These are phyloP conservation scores for Blastobasis adustella DNA, from an alignment of 2,888 invertebrate species.

Conservation along the genomic window DNA sequence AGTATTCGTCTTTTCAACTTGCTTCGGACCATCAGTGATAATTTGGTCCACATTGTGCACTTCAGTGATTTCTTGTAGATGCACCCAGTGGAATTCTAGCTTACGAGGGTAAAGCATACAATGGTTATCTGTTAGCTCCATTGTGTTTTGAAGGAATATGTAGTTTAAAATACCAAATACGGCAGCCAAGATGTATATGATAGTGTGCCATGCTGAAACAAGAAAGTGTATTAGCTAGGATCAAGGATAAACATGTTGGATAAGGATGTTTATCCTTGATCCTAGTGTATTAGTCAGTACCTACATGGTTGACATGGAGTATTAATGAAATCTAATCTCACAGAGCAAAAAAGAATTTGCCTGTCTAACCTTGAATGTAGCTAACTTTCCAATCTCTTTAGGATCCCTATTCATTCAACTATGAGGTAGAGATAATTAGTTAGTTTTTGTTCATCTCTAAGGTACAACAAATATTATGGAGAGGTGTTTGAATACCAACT, in stretches of 20 bases:
- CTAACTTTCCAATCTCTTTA: too few relatives aligned
- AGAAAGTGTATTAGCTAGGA: constrained; percentile 2
- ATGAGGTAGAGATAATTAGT: too few relatives aligned
- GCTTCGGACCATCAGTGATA: constrained; percentile 11
- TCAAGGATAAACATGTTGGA: too few relatives aligned
- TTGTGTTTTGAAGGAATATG: constrained; percentile 51
- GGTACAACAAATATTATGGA: too few relatives aligned
- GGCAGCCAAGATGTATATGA: constrained; percentile 45
- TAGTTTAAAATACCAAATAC: constrained; percentile 55
- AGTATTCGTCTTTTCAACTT: constrained; percentile 11
- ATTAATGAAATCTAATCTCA: too few relatives aligned
- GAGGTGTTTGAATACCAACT: too few relatives aligned
- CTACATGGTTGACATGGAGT: too few relatives aligned
- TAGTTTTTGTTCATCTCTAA: too few relatives aligned
- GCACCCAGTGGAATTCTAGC: constrained; percentile 41
- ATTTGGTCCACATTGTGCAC: constrained; percentile 4
- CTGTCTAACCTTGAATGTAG: too few relatives aligned
- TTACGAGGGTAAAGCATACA: constrained; percentile 49
- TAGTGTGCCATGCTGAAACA: constrained; percentile 56
- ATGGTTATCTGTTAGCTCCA: constrained; percentile 43
- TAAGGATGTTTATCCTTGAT: too few relatives aligned
- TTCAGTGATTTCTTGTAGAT: constrained; percentile 18
- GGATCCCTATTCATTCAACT: too few relatives aligned
- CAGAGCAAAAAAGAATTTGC: too few relatives aligned
- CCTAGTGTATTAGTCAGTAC: not conserved